A percentile compares a stretch with the other conserved stretches of the same genome.
Conservation (phyloP, 2,113 vertebrate species). For the Atrichornis clamosus region DNA sequence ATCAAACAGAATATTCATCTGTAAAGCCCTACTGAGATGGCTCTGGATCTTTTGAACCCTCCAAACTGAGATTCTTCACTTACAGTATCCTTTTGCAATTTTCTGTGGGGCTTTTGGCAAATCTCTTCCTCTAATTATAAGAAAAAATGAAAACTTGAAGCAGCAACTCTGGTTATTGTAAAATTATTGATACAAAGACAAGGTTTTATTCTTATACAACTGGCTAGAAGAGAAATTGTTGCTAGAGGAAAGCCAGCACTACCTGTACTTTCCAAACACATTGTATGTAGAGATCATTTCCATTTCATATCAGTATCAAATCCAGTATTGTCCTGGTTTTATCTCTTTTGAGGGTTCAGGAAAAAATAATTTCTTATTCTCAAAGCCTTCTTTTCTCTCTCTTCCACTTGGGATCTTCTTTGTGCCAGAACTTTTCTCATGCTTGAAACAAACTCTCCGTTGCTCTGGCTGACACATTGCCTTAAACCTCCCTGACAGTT, state of each 20-base stretch:
- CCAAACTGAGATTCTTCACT: background rate
- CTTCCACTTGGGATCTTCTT: background rate
- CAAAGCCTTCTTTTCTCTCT: background rate
- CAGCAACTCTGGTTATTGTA: accelerated
- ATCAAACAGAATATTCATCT: background rate
- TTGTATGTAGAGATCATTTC: background rate
- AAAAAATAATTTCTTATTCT: background rate
- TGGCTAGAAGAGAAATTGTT: background rate
- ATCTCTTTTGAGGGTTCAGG: background rate
- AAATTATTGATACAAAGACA: background rate
- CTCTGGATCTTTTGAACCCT: background rate
- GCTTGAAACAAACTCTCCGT: background rate
- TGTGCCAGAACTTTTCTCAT: background rate
- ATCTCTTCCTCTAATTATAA: background rate
- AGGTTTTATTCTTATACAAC: background rate
- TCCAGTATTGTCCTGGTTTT: background rate
- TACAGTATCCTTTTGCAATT: background rate
- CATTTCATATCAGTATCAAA: background rate
- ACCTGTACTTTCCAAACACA: background rate
- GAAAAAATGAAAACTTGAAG: background rate
- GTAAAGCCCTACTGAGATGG: background rate
- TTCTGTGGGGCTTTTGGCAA: background rate
- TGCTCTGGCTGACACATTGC: background rate
- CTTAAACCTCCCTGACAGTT: background rate
- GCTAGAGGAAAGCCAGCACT: background rate